Evolutionary conservation across 2,888 invertebrate species (phyloP), one percentile per base, ranked within the genome.

Genomic region (Polylopha cassiicola): DNA sequence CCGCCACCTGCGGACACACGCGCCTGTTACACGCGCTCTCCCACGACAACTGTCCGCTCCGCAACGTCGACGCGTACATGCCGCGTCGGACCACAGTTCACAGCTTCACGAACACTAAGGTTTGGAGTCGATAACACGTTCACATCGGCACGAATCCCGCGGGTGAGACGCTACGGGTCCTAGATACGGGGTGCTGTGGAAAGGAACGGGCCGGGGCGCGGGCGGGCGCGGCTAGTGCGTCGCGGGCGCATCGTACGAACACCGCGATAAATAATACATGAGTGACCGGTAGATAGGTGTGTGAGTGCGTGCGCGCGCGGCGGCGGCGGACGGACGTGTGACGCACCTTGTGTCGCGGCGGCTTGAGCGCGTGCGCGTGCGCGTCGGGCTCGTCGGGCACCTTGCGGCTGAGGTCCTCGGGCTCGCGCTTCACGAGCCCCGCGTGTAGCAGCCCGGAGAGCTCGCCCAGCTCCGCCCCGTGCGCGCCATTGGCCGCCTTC

Each of bases 351-450:
- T 89, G 89, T 77, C 89, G 80, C 78, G 76, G 76, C 87, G 86
- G 79, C 88, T 87, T 73, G 88, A 87, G 72, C 89, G 88, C 79
- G 86, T 87, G 84, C 80, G 80, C 79, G 85, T 87, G 84, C 80
- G 80, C 72, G 73, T 78, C 75, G 64, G 89, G 88, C 75, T 87
- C 87, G 73, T 87, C 88, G 73, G 87, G 87, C 76, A 88, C 81
- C 85, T 90, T 90, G 74, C 90, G 88, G 87, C 92, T 92, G 57
- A 93, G 87, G 76, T 93, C 93, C 86, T 93, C 93, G 63, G 93
- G 93, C 80, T 93, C 93, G 73, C 92, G 89, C 85, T 93, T 93
- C 74, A 92, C 91, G 71, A 89, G 88, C 68, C 89, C 89, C 72
- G 89, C 87, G 78, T 88, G 88, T 54, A 89, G 87, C 78, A 89